Evolutionary conservation across 2,797 vertebrate species (phyloP), one percentile per base, ranked within the genome.

Genomic region (Xiphophorus birchmanni): DNA sequence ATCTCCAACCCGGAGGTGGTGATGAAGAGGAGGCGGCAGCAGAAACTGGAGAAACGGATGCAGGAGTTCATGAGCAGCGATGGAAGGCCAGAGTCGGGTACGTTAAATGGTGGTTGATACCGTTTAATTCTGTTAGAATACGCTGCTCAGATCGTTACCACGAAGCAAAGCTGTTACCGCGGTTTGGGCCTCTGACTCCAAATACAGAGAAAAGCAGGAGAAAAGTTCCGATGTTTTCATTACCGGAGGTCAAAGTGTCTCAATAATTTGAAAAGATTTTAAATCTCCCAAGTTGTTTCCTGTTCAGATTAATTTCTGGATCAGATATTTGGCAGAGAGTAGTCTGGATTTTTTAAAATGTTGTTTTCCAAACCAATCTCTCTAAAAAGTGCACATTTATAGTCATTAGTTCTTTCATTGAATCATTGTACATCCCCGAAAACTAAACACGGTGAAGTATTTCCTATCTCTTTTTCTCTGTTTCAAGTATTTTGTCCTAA

Each of bases 1-100:
- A 99, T 99, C 93, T 99, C 99, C 45, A 99, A 99, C 89, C 99
- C 99, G 0, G 99, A 99, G 91, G 99, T 99, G 85, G 99, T 99
- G 50, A 99, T 99, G 99, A 99, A 99, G 93, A 96, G 98, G 29
- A 94, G 98, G 40, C 90, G 98, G 56, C 98, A 99, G 90, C 99
- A 99, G 91, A 99, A 99, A 47, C 90, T 99, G 65, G 99, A 99
- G 91, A 98, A 97, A 87, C 95, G 99, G 86, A 99, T 99, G 98
- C 98, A 99, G 91, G 98, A 99, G 87, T 99, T 99, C 60, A 97
- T 97, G 80, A 98, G 97, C 90, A 97, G 95, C 0, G 98, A 99
- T 18, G 98, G 98, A n/a, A 94, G 98, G 67, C 98, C 98, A 0
- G 98, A 99, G 87, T 99, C 99, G 2, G 99, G 99, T 99, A 88